A percentile compares a stretch with the other conserved stretches of the same genome.
Conservation (phyloP, 2,797 vertebrate genomes). For the Propithecus deckenii region DNA sequence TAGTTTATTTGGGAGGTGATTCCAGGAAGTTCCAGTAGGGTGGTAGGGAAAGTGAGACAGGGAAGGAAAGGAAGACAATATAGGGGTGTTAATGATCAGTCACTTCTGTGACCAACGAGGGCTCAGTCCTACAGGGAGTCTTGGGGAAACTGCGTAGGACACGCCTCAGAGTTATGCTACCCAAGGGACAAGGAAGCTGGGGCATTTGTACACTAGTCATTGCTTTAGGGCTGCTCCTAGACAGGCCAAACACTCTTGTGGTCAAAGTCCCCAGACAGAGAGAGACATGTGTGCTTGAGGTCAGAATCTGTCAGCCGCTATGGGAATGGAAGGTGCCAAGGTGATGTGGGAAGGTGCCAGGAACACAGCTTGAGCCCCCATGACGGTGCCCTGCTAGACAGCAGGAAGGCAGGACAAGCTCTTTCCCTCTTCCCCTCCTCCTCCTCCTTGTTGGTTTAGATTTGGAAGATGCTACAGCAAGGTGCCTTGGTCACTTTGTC, state of each 20-base stretch:
- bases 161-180: background rate
- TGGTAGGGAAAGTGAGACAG: background rate
- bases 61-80: background rate
- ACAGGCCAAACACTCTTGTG: background rate
- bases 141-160: background rate
- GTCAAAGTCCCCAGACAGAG: background rate
- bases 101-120: too few species aligned
- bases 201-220: background rate
- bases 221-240: background rate
- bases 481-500: background rate
- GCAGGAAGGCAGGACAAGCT: background rate
- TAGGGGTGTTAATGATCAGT: background rate
- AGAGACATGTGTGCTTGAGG: background rate
- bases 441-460: background rate
- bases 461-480: background rate
- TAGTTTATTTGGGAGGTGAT: background rate
- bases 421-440: background rate
- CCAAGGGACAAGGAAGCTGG: background rate
- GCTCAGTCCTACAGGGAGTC: background rate
- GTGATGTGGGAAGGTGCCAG: rapidly evolving
- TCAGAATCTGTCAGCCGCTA: background rate
- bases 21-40: background rate
- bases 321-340: rapidly evolving
- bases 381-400: rapidly evolving
- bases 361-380: background rate